Percentiles rank a stretch among this genome's conserved stretches.
Evolutionary conservation across 2,113 vertebrate genomes (phyloP).

Genomic region (Rana temporaria): DNA sequence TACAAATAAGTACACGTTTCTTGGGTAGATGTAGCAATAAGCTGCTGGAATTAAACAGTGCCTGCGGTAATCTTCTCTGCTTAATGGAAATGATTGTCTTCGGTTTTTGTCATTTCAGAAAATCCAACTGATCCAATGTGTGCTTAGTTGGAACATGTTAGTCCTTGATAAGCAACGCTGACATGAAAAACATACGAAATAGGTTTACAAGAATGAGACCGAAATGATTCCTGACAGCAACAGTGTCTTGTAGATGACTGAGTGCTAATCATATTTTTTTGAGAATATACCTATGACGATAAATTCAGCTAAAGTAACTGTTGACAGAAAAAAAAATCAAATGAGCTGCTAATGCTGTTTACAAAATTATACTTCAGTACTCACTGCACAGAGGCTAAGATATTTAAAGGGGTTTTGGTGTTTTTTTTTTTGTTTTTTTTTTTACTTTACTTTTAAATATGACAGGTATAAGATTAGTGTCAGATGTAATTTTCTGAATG

Average conservation of each 20-base stretch:
- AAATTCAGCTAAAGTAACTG: too few species aligned
- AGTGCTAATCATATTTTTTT: neutral
- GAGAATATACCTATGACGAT: neutral
- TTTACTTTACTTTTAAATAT: too few species aligned
- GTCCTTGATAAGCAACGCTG: slow-evolving; percentile 22
- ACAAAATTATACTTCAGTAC: too few species aligned
- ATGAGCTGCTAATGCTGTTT: too few species aligned
- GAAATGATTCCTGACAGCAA: neutral
- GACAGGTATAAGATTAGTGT: too few species aligned
- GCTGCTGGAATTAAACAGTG: slow-evolving; percentile 16
- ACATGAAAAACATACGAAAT: slow-evolving; percentile 1
- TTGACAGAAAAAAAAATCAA: too few species aligned
- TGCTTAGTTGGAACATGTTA: slow-evolving; percentile 29
- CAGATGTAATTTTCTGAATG: too few species aligned
- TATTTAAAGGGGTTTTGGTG: too few species aligned
- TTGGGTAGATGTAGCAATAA: slow-evolving; percentile 36
- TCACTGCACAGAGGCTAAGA: too few species aligned
- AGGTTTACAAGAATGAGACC: neutral
- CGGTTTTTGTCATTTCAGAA: slow-evolving; percentile 33
- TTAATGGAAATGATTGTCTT: slow-evolving; percentile 40
- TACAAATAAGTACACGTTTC: slow-evolving; percentile 30
- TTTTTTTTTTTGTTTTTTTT: too few species aligned
- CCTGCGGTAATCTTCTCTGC: slow-evolving; percentile 25
- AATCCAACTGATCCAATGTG: slow-evolving; percentile 25
- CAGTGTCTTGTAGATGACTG: neutral